Base-by-base conservation (phyloP, 2,888 invertebrate species). In the Ligdia adustata region DNA sequence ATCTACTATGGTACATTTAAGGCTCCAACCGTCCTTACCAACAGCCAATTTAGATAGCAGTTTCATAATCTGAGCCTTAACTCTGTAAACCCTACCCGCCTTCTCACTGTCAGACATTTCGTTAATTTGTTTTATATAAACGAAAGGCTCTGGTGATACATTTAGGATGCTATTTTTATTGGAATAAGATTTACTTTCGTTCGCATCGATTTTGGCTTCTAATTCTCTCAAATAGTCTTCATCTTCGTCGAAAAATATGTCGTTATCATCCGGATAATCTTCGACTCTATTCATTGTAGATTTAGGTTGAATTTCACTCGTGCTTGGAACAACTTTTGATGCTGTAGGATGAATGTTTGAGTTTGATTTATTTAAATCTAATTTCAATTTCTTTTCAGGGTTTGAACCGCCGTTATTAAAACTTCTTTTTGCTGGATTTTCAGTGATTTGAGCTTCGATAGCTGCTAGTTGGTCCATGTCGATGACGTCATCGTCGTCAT, bases 1-100 rank as follows among this genome's bases (percentile, higher is more conserved):
- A 71, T 94, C 94, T 4, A 85, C 82, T 32, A 94, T 75, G 4
- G 85, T 89, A 51, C 92, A 92, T 42, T 84, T 88, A 15, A 94
- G 75, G 62, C 82, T 82, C 92, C 93, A 94, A 0, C 75, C 80
- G 0, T 85, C 79, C 52, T 91, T 89, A 7, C 82, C 79, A 1
- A 92, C 86, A 0, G 84, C 80, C 50, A 94, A 70, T 62, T 92
- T 93, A 3, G 92, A 90, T 3, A 91, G 60, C 9, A 93, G 69
- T 35, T 77, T 83, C 64, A 91, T 82, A 42, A 93, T 91, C 64
- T 91, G 92, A 0, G 88, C 93, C 64, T 91, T 92, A 0, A 94
- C 88, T 55, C 77, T 91, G 48, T 90, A 92, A 13, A 82, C 87
- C 43, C 82, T 90, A 0, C 84, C 85, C 1, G 55, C 63, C 45